Evolutionary conservation across 1,140 invertebrate genomes (phyloP).

Genomic region (Eumaeus atala): DNA sequence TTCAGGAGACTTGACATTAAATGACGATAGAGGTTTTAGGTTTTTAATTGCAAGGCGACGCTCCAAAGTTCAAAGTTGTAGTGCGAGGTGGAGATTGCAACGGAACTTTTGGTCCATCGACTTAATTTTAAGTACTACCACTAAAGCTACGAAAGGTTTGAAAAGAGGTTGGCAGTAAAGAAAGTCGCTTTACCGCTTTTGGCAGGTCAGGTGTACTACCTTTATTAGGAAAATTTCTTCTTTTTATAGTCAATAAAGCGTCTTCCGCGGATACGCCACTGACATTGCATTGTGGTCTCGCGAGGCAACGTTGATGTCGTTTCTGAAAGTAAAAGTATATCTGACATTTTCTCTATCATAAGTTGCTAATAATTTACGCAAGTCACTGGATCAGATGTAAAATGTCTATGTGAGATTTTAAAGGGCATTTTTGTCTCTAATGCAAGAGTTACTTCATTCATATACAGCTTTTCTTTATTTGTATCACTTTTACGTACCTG

Average conservation of each 20-base stretch:
- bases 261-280: constrained; percentile 78
- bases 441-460: constrained; percentile 71
- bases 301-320: constrained; percentile 85
- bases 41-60: constrained; percentile 62
- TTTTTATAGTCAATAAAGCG: constrained; percentile 81
- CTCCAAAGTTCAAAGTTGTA: constrained; percentile 78
- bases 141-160: constrained; percentile 52
- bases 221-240: constrained; percentile 88
- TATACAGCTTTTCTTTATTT: constrained; percentile 44
- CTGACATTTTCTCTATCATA: constrained; percentile 48
- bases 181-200: constrained; percentile 72
- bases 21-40: constrained; percentile 54
- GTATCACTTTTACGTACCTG: constrained; percentile 22
- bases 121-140: constrained; percentile 46
- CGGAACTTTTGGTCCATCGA: constrained; percentile 68
- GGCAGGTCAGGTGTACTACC: constrained; percentile 84
- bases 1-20: constrained; percentile 42
- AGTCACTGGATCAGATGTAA: constrained; percentile 81
- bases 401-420: constrained; percentile 81
- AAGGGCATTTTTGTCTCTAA: constrained; percentile 50
- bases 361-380: constrained; percentile 69
- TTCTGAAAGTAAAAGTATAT: constrained; percentile 65
- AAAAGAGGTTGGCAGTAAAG: constrained; percentile 68
- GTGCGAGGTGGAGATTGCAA: constrained; percentile 79
- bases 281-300: constrained; percentile 58